These are phyloP conservation scores for Capreolus pygargus DNA, from an alignment of 2,113 vertebrate species.

Conservation along the genomic window DNA sequence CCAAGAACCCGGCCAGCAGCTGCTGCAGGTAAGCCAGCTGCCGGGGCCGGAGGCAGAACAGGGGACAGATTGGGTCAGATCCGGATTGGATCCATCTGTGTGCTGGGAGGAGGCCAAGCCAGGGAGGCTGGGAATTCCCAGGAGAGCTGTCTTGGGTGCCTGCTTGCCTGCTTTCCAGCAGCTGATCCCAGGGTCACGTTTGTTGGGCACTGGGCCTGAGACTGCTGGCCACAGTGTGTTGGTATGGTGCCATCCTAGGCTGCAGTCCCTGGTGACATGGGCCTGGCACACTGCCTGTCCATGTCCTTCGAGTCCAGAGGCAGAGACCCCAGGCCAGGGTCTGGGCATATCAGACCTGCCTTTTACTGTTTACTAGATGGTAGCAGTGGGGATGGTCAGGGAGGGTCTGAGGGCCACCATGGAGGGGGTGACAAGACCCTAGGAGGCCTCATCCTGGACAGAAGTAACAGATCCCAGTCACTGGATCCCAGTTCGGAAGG, in stretches of 20 bases:
- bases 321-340: not conserved
- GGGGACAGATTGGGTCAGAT: not conserved
- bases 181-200: not conserved
- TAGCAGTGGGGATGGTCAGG: not conserved
- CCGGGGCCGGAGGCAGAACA: not conserved
- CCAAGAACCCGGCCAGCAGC: conserved; percentile 13
- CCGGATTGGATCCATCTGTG: not conserved
- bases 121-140: not conserved
- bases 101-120: not conserved
- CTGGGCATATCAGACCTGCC: not conserved
- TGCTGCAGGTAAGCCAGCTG: conserved; percentile 46
- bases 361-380: not conserved
- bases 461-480: not conserved
- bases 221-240: not conserved
- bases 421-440: not conserved
- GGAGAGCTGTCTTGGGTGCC: not conserved
- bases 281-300: no score
- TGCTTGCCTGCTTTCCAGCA: not conserved
- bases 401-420: not conserved
- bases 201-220: not conserved
- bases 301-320: not conserved
- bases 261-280: not conserved
- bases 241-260: not conserved
- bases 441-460: not conserved
- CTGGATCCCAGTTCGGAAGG: not conserved